Percentiles rank a stretch among this genome's conserved stretches.
phyloP scores from a whole-genome alignment of 2,797 vertebrate species.

The Antennarius maculatus region DNA sequence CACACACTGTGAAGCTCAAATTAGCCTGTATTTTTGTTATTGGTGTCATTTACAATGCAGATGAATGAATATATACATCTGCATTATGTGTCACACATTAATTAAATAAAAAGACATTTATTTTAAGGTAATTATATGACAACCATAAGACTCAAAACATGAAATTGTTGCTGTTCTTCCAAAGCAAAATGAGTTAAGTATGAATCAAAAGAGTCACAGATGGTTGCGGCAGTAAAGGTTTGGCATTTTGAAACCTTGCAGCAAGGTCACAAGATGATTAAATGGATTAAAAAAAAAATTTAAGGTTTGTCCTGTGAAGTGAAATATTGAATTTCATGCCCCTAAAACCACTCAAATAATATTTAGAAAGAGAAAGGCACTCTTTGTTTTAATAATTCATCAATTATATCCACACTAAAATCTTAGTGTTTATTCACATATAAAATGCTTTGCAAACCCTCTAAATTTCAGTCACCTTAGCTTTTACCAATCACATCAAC shows the following conservation, averaged over 20 bases:
- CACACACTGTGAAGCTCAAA: slow-evolving; percentile 29
- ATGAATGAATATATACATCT: slow-evolving; percentile 3
- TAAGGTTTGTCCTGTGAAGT: not conserved
- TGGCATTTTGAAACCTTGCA: not conserved
- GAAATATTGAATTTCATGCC: not conserved
- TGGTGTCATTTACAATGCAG: slow-evolving; percentile 35
- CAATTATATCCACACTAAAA: not conserved
- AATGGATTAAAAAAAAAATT: not conserved
- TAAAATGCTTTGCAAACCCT: not conserved
- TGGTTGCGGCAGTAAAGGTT: not conserved
- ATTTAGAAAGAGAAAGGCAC: not conserved
- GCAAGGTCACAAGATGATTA: slow-evolving; percentile 2
- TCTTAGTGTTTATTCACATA: not conserved
- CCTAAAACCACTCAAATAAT: slow-evolving; percentile 4
- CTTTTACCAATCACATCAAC: not conserved
- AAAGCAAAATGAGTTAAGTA: not conserved
- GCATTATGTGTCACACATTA: slow-evolving; percentile 8
- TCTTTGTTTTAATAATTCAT: not conserved
- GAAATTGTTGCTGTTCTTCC: not conserved
- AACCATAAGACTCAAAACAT: not conserved
- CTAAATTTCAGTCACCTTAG: slow-evolving; percentile 3
- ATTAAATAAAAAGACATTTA: not conserved
- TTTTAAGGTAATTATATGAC: slow-evolving; percentile 9
- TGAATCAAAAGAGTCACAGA: not conserved
- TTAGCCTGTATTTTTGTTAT: slow-evolving; percentile 27